Evolutionary conservation across 1,140 invertebrate genomes (phyloP).

Genomic region (Mamestra configurata): DNA sequence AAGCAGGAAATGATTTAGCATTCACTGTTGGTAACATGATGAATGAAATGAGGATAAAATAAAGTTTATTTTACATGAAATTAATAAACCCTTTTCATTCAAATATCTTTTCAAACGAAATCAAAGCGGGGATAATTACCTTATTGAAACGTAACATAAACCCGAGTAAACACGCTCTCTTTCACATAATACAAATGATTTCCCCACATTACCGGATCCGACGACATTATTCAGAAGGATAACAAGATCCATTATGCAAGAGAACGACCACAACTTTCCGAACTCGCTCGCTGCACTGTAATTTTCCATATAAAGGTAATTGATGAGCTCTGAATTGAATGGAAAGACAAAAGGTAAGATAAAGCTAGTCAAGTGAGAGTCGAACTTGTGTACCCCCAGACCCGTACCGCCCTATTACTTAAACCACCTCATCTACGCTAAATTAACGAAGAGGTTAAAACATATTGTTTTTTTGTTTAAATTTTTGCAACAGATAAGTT

Average conservation of each 20-base stretch:
- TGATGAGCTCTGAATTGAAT: constrained; percentile 7
- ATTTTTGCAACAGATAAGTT: too few species aligned
- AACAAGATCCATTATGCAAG: constrained; percentile 12
- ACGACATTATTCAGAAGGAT: constrained; percentile 8
- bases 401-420: too few species aligned
- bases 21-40: too few species aligned
- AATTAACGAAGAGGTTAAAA: too few species aligned
- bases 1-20: neutral
- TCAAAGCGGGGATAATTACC: neutral
- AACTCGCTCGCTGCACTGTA: neutral
- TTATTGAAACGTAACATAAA: neutral
- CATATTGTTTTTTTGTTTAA: too few species aligned
- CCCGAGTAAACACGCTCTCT: neutral
- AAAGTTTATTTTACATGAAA: neutral
- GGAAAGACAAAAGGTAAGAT: neutral
- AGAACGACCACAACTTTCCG: neutral
- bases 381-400: too few species aligned
- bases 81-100: neutral
- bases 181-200: neutral
- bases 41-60: too few species aligned
- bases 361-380: too few species aligned
- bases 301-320: constrained; percentile 34
- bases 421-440: too few species aligned
- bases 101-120: constrained; percentile 4
- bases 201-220: neutral